Evolutionary conservation across 2,113 vertebrate species (phyloP), one percentile per base, ranked within the genome.

Genomic region (Sturnus vulgaris): DNA sequence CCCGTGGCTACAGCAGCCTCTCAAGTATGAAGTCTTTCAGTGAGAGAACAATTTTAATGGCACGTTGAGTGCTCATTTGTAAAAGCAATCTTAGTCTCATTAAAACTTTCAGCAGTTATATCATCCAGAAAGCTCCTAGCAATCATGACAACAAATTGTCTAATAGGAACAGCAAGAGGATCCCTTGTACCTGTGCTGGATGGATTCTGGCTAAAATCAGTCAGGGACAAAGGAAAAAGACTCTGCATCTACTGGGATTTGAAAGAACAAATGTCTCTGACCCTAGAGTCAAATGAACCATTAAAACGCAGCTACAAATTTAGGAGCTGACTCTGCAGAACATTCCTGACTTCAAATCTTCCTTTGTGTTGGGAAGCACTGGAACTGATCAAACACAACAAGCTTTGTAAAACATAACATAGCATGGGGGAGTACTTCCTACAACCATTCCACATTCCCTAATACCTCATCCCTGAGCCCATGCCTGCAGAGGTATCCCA

Each of bases 21-120:
- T 95, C 93, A 96, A 96, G 91, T 93, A 84, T 50, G 86, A 77
- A 83, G 69, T 53, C 22, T 97, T 97, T 96, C 61, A 60, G 86
- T 75, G 77, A 96, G 25, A 93, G 88, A 97, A 86, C 90, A 96
- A 88, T 95, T 97, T 97, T 96, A 98, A 97, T 96, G 90, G 96
- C 90, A 95, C 88, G 82, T 94, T 96, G 94, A 97, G 96, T 93
- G 69, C 82, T 95, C 93, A 95, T 97, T 97, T 97, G 82, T 97
- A 97, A 97, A 95, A 93, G 93, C 91, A 91, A 96, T 97, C 93
- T 94, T 93, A 92, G 88, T 85, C 92, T 84, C 56, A 96, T 97
- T 97, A 97, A 95, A 95, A 95, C 39, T 86, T 93, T 86, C 75
- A 93, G 46, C 66, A 81, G 57, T 53, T 46, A 11, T 47, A 75